Conservation (phyloP, 2,888 invertebrate genomes). For the Mimas tiliae region DNA sequence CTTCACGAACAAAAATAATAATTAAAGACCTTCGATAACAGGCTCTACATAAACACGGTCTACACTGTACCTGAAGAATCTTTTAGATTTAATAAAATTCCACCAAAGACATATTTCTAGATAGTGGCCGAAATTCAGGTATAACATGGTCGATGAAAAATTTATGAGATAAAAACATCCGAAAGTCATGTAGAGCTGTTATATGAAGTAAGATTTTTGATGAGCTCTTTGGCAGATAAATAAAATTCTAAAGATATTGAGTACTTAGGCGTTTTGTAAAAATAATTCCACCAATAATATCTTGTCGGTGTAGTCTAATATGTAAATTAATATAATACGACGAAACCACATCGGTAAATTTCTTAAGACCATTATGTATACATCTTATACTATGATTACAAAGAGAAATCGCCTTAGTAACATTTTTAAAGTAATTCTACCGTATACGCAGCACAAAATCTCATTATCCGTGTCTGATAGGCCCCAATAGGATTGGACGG, state of each 20-base stretch:
- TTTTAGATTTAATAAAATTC: neutral
- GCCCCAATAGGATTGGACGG: neutral
- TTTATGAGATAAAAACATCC: no score
- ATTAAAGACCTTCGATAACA: no score
- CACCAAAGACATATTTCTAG: no score
- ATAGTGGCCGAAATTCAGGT: no score
- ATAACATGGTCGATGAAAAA: no score
- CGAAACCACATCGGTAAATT: no score
- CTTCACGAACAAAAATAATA: neutral
- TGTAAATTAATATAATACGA: neutral
- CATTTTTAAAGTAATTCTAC: neutral
- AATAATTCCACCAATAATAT: neutral
- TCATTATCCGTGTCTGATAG: conserved; percentile 2
- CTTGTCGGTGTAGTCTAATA: neutral
- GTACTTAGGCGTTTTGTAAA: neutral
- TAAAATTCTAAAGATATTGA: neutral
- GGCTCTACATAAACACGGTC: neutral
- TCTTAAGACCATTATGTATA: neutral
- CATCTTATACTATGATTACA: neutral
- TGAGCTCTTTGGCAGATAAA: no score
- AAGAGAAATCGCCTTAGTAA: neutral
- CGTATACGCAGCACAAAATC: neutral
- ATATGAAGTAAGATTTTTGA: no score
- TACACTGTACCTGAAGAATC: neutral
- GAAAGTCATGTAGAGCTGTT: no score